Evolutionary conservation across 1,140 invertebrate genomes (phyloP), one percentile per base, ranked within the genome.

Genomic region (Panonychus citri): DNA sequence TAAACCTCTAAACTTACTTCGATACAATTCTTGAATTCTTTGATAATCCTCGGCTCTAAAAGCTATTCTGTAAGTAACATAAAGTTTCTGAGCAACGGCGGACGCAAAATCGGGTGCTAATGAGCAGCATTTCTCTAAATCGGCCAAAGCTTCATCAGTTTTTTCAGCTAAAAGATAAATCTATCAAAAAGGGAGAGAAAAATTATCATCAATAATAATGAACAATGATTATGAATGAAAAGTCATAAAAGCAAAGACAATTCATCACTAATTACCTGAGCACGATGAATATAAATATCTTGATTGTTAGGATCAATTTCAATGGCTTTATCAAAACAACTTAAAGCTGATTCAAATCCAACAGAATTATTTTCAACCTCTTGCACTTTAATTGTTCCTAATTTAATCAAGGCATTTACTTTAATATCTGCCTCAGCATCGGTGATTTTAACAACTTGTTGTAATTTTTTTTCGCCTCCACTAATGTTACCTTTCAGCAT

Each of bases 391-490:
- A 90, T 69, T 10, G 81, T 81, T 3, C 84, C 86, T 60, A 82
- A 74, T 68, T 93, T 94, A 40, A 95, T 82, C n/a, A 91, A 70
- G 12, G 86, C 84, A 75, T 90, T 91, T 0, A 82, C 78, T 66
- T 62, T 61, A 48, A 62, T 55, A 48, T 56, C 30, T 15, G 19
- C 27, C 15, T 46, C 43, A 51, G 12, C 27, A 34, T 59, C 43
- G 12, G 8, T 4, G 2, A 53, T 28, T 2, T 26, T 21, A 26
- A 50, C 3, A 3, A 60, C 3, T 28, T 25, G 53, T 7, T 39
- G n/a, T 4, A 60, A 30, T 50, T 37, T 17, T 25, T 28, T 43
- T 52, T 54, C 30, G 3, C 40, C 59, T 12, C 30, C 26, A 19
- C 59, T 52, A 46, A 60, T 42, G n/a, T 60, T 52, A 15, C 59